Evolutionary conservation across 2,113 vertebrate species (phyloP).

Genomic region (Sceloporus tristichus): DNA sequence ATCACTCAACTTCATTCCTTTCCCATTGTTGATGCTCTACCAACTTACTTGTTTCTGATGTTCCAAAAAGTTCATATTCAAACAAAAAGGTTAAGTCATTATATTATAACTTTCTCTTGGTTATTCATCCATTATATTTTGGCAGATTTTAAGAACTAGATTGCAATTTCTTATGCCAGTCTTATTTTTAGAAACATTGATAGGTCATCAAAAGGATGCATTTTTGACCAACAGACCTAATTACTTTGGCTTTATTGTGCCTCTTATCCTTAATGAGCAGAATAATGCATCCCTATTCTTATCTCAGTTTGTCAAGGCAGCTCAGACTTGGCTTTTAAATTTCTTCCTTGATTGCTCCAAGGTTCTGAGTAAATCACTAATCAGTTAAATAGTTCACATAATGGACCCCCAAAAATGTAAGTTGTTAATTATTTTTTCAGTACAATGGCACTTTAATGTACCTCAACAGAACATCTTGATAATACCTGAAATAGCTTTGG

Average conservation of each 20-base stretch:
- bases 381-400: conserved; percentile 74
- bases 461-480: conserved; percentile 68
- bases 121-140: background rate
- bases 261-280: conserved; percentile 50
- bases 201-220: conserved; percentile 33
- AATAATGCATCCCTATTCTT: conserved; percentile 66
- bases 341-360: conserved; percentile 75
- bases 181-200: conserved; percentile 32
- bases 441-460: conserved; percentile 66
- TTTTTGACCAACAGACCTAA: conserved; percentile 40
- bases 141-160: background rate
- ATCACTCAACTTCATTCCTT: background rate
- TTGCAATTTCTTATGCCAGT: background rate
- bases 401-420: conserved; percentile 70
- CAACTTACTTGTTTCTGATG: background rate
- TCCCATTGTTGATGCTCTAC: background rate
- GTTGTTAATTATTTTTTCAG: conserved; percentile 78
- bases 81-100: background rate
- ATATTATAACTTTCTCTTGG: background rate
- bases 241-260: conserved; percentile 56
- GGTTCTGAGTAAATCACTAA: conserved; percentile 79
- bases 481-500: conserved; percentile 70
- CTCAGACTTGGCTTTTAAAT: conserved; percentile 74
- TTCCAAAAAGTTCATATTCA: background rate
- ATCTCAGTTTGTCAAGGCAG: conserved; percentile 69